Percentiles rank a stretch among this genome's conserved stretches.
phyloP scores from a whole-genome alignment of 2,888 invertebrate species.

The Nomada ferruginata region DNA sequence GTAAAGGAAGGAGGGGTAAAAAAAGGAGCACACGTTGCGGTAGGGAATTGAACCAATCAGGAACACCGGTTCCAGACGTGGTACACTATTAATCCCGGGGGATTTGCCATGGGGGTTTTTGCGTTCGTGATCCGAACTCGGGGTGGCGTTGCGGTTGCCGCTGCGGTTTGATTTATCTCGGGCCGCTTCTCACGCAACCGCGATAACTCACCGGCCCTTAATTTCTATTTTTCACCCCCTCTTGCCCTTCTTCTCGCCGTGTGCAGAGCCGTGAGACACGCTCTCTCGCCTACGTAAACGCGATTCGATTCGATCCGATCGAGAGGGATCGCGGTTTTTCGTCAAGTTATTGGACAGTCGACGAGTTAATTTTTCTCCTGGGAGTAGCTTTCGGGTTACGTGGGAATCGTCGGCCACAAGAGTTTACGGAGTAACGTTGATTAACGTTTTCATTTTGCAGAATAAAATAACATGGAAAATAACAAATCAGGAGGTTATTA shows the following conservation, averaged over 20 bases:
- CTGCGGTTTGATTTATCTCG: conserved; percentile 83
- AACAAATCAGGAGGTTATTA: too few species aligned
- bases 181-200: conserved; percentile 82
- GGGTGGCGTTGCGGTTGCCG: conserved; percentile 78
- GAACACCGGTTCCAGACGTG: conserved; percentile 64
- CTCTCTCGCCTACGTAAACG: conserved; percentile 43
- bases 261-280: conserved; percentile 30
- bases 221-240: conserved; percentile 82
- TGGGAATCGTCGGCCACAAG: neutral
- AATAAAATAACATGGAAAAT: too few species aligned
- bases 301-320: conserved; percentile 24
- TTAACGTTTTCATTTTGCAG: too few species aligned
- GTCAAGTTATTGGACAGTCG: conserved; percentile 21
- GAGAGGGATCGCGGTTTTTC: conserved; percentile 18
- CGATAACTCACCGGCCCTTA: conserved; percentile 83
- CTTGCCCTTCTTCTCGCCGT: conserved; percentile 37
- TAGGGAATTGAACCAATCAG: conserved; percentile 74
- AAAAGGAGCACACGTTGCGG: conserved; percentile 53
- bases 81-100: conserved; percentile 80
- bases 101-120: conserved; percentile 81
- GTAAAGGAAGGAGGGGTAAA: conserved; percentile 29
- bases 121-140: conserved; percentile 77
- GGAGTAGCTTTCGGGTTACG: neutral
- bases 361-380: conserved; percentile 29
- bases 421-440: neutral